Conservation (phyloP, 2,797 vertebrate species). For the Hypotaenidia okinawae region DNA sequence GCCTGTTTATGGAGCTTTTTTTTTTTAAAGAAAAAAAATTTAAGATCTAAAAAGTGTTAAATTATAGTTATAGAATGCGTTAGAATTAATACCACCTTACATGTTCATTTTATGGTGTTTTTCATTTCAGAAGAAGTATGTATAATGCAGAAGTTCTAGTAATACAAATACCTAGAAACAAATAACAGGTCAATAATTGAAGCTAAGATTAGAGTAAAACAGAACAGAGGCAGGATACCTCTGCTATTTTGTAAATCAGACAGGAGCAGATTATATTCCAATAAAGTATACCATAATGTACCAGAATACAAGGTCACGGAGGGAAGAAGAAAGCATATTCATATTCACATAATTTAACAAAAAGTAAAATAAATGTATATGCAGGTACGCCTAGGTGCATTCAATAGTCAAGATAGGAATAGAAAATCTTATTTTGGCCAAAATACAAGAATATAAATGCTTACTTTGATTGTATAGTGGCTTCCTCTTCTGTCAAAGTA, state of each 20-base stretch:
- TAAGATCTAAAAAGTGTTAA: background rate
- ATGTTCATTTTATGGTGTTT: background rate
- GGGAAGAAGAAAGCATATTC: background rate
- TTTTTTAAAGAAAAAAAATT: background rate
- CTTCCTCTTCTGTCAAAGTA: slow-evolving; percentile 64
- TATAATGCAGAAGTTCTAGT: background rate
- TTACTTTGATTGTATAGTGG: slow-evolving; percentile 64
- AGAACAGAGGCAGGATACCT: background rate
- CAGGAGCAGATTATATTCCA: background rate
- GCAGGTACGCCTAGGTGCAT: background rate
- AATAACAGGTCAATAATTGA: background rate
- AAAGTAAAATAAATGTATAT: background rate
- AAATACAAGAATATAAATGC: slow-evolving; percentile 52
- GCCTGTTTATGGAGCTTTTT: accelerated
- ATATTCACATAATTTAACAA: background rate
- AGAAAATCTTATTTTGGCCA: slow-evolving; percentile 19
- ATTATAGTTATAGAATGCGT: background rate
- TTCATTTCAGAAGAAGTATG: background rate
- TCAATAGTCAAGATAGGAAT: background rate
- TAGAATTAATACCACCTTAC: background rate
- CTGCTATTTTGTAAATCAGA: background rate
- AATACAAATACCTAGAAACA: background rate
- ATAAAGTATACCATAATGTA: background rate
- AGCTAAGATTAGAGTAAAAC: background rate
- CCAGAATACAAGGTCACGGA: background rate